Conservation (phyloP, 2,888 invertebrate species). For the Mythimna albipuncta region DNA sequence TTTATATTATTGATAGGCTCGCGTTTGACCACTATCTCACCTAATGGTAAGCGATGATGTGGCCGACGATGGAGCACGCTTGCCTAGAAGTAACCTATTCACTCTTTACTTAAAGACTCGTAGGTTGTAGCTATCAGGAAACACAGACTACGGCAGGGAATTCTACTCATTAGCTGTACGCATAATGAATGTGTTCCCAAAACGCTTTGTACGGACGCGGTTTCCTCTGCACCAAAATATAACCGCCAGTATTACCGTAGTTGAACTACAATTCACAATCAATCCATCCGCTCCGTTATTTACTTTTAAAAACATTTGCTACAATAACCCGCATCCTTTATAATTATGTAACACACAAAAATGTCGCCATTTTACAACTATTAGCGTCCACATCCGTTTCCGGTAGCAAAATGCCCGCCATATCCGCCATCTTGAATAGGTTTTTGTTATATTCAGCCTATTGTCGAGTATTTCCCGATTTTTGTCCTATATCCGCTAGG, state of each 20-base stretch:
- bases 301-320: conserved; percentile 18
- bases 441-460: conserved; percentile 65
- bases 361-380: conserved; percentile 57
- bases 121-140: too few species aligned
- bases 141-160: too few species aligned
- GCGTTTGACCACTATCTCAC: too few species aligned
- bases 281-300: conserved; percentile 42
- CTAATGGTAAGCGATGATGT: too few species aligned
- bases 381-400: conserved; percentile 80
- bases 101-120: too few species aligned
- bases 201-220: background rate
- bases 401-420: conserved; percentile 76
- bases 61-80: too few species aligned
- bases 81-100: too few species aligned
- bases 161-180: too few species aligned
- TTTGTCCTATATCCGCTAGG: conserved; percentile 67
- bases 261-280: conserved; percentile 35
- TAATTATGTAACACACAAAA: conserved; percentile 61
- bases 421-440: conserved; percentile 63
- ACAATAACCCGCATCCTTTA: conserved; percentile 58
- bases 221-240: background rate
- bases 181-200: too few species aligned
- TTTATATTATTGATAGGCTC: too few species aligned
- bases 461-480: conserved; percentile 68
- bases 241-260: background rate